Evolutionary conservation across 2,888 invertebrate species (phyloP), one percentile per base, ranked within the genome.

Genomic region (Cryptocheilus praepositus): DNA sequence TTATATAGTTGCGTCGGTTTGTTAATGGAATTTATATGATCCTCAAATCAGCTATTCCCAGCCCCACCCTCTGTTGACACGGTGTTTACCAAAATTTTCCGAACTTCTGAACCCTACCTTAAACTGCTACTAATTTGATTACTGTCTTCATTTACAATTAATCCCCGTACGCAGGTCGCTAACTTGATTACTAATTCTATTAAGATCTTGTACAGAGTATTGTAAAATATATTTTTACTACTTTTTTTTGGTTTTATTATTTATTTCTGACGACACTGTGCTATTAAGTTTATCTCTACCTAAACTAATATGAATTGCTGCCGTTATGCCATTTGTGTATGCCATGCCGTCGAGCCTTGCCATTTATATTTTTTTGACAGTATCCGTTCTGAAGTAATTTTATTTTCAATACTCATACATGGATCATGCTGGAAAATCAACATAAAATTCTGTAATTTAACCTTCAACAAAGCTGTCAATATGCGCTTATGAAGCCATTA

Each of bases 151-250:
- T 62, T 16, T 56, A 51, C 28, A 11, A 61, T 16, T 0, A 59
- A 36, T n/a, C 51, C 43, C 62, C 61, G 54, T 68, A 60, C 55
- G 58, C 51, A 56, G 58, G 64, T 18, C 18, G 59, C 63, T 70
- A 61, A 75, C 55, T 71, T 64, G 63, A 36, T 36, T 36, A 36
- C 67, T 77, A 73, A 70, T 49, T 49, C 49, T 18, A 49, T 69
- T 67, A 70, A 74, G 67, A 74, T 73, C 78, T 74, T 87, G 86
- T 87, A 86, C 85, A 87, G 83, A 83, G 77, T 84, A 85, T 84
- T 86, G 84, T 86, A 86, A 85, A 85, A 84, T 85, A 84, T 82
- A 83, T 82, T 85, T 85, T 85, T 85, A 81, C 81, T 81, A 82
- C 79, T 81, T 70, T 69, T 74, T 76, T 76, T 76, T 79, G 72